These are phyloP conservation scores for Morone chrysops DNA, from an alignment of 2,113 vertebrate genomes.

Conservation along the genomic window DNA sequence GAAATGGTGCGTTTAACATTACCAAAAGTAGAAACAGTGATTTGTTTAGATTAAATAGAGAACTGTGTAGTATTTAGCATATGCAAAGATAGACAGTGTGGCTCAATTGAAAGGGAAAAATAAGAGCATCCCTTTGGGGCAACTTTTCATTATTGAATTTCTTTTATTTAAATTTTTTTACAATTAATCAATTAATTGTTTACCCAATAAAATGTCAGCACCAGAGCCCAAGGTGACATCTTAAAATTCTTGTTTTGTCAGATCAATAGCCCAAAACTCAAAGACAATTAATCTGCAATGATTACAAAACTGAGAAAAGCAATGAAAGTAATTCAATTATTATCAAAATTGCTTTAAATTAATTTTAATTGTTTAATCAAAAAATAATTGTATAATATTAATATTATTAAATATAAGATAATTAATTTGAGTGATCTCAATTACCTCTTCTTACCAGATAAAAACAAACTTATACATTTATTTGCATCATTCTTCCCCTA, in stretches of 20 bases:
- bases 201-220: neutral
- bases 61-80: neutral
- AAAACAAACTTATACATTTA: conserved; percentile 17
- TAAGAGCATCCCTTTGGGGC: neutral
- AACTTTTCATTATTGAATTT: neutral
- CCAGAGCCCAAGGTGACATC: neutral
- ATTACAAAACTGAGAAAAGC: neutral
- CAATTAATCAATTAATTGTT: neutral
- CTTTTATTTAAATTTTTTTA: neutral
- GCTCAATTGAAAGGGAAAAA: neutral
- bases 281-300: neutral
- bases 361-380: neutral
- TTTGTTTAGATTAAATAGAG: neutral
- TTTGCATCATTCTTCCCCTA: conserved; percentile 1
- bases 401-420: too few species aligned
- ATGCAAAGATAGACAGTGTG: neutral
- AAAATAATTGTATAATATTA: neutral
- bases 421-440: neutral
- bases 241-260: neutral
- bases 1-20: conserved; percentile 5
- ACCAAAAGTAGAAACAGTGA: conserved; percentile 3
- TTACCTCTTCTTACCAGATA: conserved; percentile 3
- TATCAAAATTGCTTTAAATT: neutral
- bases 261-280: neutral
- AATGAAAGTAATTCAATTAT: neutral